Evolutionary conservation across 1,140 invertebrate species (phyloP), one percentile per base, ranked within the genome.

Genomic region (Orussus abietinus): DNA sequence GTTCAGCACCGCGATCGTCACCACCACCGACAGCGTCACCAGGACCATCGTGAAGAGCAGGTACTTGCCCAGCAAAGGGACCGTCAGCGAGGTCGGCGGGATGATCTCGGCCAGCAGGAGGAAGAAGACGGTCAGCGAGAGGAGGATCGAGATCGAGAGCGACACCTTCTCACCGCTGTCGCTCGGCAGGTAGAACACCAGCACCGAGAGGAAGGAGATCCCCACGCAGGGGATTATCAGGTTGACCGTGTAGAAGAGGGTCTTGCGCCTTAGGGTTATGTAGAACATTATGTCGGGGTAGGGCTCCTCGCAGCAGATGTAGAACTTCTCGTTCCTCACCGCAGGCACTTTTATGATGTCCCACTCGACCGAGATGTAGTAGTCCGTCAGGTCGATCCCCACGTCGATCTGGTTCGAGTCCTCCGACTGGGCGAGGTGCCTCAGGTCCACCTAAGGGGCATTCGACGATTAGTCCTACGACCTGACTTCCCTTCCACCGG

Each of bases 1-100:
- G 75, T 99, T 99, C 49, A 99, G 80, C 55, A 99, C 94, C 49
- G 92, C 90, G 59, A 99, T 98, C 52, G 96, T 98, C 43, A 97
- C 90, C 44, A 99, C 86, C 56, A 99, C 96, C 34, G 95, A 98
- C 32, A 97, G 77, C 21, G 96, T 98, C 49, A 99, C 96, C 56
- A 99, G 80, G 63, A 98, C 92, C 94, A 99, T 98, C 28, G 96
- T 99, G 75, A 99, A 99, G 14, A 99, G 80, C 22, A 99, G 80
- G 78, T 99, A 99, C 79, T 97, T 97, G 49, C 96, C 96, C 47
- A 99, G 80, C 34, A 99, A 77, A 25, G 96, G 96, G 40, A 99
- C 93, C 30, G 96, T 96, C 31, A 98, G 76, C 37, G 94, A 98
- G 37, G 96, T 99, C n/a, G 97, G 95, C 41, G 97, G 97, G 69